Evolutionary conservation across 2,888 invertebrate species (phyloP).

Genomic region (Chrysopilus asiliformis): DNA sequence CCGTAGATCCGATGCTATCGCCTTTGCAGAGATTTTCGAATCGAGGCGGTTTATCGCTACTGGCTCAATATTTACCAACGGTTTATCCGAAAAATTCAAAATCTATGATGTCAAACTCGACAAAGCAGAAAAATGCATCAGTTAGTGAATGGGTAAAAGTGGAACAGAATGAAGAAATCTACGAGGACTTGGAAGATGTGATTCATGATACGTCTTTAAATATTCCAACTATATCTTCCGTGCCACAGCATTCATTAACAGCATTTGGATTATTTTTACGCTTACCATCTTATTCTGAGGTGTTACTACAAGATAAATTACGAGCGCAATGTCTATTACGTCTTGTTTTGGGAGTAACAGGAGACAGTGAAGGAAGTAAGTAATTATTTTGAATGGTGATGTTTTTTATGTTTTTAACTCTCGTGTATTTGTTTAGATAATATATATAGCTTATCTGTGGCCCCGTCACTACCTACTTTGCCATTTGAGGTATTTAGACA

Average conservation of each 20-base stretch:
- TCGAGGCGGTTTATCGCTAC: constrained; percentile 73
- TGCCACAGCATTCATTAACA: constrained; percentile 81
- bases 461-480: constrained; percentile 49
- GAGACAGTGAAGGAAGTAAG: constrained; percentile 80
- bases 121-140: constrained; percentile 34
- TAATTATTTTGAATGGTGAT: constrained; percentile 11
- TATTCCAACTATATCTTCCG: constrained; percentile 43
- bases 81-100: constrained; percentile 72
- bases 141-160: constrained; percentile 38
- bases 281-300: constrained; percentile 82
- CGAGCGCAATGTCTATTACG: constrained; percentile 76
- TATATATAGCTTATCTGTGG: constrained; percentile 55
- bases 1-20: constrained; percentile 31
- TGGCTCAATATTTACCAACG: constrained; percentile 79
- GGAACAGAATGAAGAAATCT: constrained; percentile 45
- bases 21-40: constrained; percentile 77
- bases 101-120: constrained; percentile 38
- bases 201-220: constrained; percentile 39
- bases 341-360: constrained; percentile 77
- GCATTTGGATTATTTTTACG: constrained; percentile 82
- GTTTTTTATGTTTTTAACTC: constrained; percentile 2
- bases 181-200: constrained; percentile 47
- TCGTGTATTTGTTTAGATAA: constrained; percentile 38
- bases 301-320: constrained; percentile 68
- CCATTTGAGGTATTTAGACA: constrained; percentile 44